phyloP scores from a whole-genome alignment of 2,113 vertebrate genomes.

The Perca schrenkii region DNA sequence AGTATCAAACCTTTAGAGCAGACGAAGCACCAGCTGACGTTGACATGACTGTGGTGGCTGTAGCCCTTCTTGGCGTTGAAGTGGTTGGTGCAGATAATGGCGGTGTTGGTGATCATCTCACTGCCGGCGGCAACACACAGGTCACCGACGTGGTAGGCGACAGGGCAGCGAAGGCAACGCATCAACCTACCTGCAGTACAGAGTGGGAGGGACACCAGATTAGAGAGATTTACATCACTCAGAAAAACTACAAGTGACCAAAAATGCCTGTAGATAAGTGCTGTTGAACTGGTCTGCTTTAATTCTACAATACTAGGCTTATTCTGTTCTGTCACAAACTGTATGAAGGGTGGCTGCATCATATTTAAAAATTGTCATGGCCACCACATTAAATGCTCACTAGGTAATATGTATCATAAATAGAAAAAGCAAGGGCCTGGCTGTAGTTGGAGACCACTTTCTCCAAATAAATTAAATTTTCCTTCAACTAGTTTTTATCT shows the following conservation, averaged over 20 bases:
- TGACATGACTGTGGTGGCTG: constrained; percentile 95
- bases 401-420: neutral
- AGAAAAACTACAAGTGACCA: neutral
- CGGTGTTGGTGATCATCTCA: constrained; percentile 88
- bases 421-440: neutral
- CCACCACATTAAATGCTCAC: neutral
- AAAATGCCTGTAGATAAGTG: neutral
- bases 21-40: constrained; percentile 99
- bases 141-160: constrained; percentile 94
- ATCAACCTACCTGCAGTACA: constrained; percentile 89
- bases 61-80: constrained; percentile 93
- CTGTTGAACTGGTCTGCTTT: neutral
- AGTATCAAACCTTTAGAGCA: constrained; percentile 93
- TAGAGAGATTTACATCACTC: neutral
- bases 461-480: neutral
- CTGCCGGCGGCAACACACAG: constrained; percentile 94
- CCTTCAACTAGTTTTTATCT: neutral
- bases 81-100: constrained; percentile 94
- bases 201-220: neutral
- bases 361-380: neutral
- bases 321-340: neutral
- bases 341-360: neutral
- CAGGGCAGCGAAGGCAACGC: constrained; percentile 96
- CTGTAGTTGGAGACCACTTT: neutral
- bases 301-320: neutral